Percentiles rank a stretch among this genome's conserved stretches.
Evolutionary conservation across 2,113 vertebrate genomes (phyloP).

Genomic region (Gymnobelideus leadbeateri): DNA sequence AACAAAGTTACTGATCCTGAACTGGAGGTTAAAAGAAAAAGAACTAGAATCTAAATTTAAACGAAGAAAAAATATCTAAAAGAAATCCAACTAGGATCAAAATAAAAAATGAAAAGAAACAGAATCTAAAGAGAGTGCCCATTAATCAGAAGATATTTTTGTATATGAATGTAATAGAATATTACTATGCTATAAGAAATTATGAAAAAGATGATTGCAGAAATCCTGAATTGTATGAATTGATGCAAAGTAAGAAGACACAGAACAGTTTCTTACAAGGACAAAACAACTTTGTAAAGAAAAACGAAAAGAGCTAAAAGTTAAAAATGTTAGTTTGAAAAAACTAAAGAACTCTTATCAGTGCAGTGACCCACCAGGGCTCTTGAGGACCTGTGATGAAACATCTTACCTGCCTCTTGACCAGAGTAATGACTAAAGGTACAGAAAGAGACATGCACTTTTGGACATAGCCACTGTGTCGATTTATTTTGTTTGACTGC

Average conservation of each 20-base stretch:
- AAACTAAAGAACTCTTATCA: not conserved
- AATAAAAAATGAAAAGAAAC: not conserved
- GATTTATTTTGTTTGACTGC: no score
- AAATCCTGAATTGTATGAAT: not conserved
- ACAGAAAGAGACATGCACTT: not conserved
- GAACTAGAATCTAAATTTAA: not conserved
- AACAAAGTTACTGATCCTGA: not conserved
- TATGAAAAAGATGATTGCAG: not conserved
- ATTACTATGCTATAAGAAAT: no score
- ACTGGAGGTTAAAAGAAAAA: not conserved
- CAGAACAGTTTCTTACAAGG: not conserved
- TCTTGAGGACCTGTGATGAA: not conserved
- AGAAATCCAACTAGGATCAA: not conserved
- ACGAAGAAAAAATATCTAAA: not conserved
- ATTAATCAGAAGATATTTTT: not conserved
- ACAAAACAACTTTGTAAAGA: not conserved
- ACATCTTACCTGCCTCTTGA: not conserved
- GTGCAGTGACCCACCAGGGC: no score
- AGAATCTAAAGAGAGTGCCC: not conserved
- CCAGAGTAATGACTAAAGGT: not conserved
- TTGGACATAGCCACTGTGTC: no score
- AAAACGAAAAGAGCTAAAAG: not conserved
- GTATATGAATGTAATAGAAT: not conserved
- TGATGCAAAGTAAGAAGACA: not conserved
- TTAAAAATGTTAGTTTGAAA: not conserved